These are phyloP conservation scores for Epizoanthus stellaris DNA, from an alignment of 92 coral and sea anemone species.

Conservation along the genomic window DNA sequence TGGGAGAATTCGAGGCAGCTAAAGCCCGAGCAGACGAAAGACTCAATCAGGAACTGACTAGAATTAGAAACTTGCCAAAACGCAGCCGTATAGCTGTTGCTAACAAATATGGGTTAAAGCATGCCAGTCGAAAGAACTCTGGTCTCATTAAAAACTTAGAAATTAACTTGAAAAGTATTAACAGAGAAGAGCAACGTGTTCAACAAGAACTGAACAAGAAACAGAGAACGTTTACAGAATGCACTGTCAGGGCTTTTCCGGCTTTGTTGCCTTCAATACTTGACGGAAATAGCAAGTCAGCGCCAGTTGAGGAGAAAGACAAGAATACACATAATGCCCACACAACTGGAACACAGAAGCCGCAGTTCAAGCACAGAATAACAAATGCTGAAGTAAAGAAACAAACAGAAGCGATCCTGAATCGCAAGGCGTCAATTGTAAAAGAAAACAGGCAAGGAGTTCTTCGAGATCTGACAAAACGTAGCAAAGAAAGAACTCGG, in stretches of 20 bases:
- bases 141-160: constrained; percentile 79
- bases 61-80: constrained; percentile 85
- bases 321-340: not conserved
- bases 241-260: constrained; percentile 66
- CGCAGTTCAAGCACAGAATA: not conserved
- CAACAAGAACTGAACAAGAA: constrained; percentile 63
- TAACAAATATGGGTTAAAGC: constrained; percentile 85
- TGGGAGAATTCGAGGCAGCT: constrained; percentile 66
- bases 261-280: constrained; percentile 54
- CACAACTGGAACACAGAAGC: not conserved
- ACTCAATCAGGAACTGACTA: constrained; percentile 74
- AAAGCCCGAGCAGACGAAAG: constrained; percentile 74
- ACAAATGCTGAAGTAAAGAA: constrained; percentile 29
- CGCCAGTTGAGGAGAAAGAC: constrained; percentile 17
- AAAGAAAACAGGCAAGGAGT: constrained; percentile 49
- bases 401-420: constrained; percentile 29
- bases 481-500: constrained; percentile 69
- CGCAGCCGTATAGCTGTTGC: constrained; percentile 69
- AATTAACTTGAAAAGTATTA: constrained; percentile 60
- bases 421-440: constrained; percentile 31
- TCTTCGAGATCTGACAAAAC: constrained; percentile 63
- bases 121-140: constrained; percentile 80
- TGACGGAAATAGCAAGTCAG: not conserved
- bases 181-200: constrained; percentile 71
- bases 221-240: constrained; percentile 65